Evolutionary conservation across 1,140 invertebrate species (phyloP).

Genomic region (Drosophila sturtevanti): DNA sequence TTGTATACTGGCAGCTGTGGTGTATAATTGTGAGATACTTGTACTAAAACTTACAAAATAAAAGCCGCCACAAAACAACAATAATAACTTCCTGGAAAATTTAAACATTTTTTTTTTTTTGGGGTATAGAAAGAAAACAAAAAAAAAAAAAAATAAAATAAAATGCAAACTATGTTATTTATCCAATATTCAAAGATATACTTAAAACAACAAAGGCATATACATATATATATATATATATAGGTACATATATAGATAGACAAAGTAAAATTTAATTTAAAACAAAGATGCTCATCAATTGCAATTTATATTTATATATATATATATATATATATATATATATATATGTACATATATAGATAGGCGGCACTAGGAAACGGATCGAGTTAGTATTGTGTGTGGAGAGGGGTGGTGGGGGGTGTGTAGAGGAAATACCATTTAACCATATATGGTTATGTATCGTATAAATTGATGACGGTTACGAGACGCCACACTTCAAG

Average conservation of each 20-base stretch:
- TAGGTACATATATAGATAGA: not conserved
- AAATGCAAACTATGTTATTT: too few relatives aligned
- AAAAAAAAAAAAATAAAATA: too few relatives aligned
- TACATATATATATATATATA: not conserved
- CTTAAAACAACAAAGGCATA: too few relatives aligned
- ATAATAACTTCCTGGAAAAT: slow-evolving; percentile 77
- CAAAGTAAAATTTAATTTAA: slow-evolving; percentile 41
- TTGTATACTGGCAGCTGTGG: slow-evolving; percentile 51
- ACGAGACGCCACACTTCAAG: slow-evolving; percentile 53
- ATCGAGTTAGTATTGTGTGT: too few relatives aligned
- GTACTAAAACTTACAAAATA: slow-evolving; percentile 21
- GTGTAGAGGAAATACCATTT: slow-evolving; percentile 36
- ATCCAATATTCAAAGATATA: too few relatives aligned
- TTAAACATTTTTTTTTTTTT: slow-evolving; percentile 59
- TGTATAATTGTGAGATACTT: slow-evolving; percentile 29
- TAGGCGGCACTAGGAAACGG: too few relatives aligned
- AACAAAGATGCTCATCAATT: slow-evolving; percentile 45
- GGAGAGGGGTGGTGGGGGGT: not conserved
- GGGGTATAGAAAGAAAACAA: too few relatives aligned
- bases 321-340: too few relatives aligned
- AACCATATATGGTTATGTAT: slow-evolving; percentile 46
- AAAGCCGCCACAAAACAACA: slow-evolving; percentile 22
- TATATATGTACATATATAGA: too few relatives aligned
- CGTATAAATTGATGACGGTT: slow-evolving; percentile 19
- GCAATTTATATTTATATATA: too few relatives aligned